Base-by-base conservation (phyloP, 2,113 vertebrate species). In the Procavia capensis region DNA sequence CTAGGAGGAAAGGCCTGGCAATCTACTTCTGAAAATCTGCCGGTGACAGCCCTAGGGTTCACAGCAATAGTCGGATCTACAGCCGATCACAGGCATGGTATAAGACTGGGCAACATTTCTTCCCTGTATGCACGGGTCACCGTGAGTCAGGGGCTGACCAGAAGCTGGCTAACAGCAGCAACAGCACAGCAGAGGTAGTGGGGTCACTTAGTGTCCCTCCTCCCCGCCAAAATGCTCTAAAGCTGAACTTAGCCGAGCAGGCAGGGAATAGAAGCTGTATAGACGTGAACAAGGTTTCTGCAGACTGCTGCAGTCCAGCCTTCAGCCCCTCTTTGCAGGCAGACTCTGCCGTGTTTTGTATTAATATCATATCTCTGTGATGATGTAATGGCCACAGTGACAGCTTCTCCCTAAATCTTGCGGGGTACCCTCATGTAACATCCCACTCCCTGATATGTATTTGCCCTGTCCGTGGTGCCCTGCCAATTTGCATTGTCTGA, bases 401-500 rank as follows among this genome's bases (percentile, higher is more conserved):
- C 79, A 95, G 78, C 72, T 91, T 11, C 27, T 96, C 84, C 63
- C 70, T 78, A 22, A 85, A 92, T 47, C 78, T 87, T 0, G 0
- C 39, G 13, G 6, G 34, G 36, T 68, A n/a, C 6, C 81, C 41
- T 93, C 22, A 6, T 6, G 22, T 50, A 89, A 93, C 6, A 63
- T 54, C 34, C 64, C 31, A 14, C 79, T 82, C 19, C 41, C 91
- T 74, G 45, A 17, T 36, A 19, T 0, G 9, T 19, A 27, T 83
- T 82, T 68, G 66, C 50, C 92, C 74, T 85, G 57, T 47, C 34
- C 75, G 87, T 57, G 64, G 88, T 91, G 68, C 29, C 83, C 76
- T 96, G 57, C 95, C 95, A 96, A 45, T 88, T 84, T 95, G 47
- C 66, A 91, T 66, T 75, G 86, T 79, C 96, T 93, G 39, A 81